Percentiles rank a stretch among this genome's conserved stretches.
Conservation (phyloP, 2,797 vertebrate genomes). For the Oreonectes daqikongensis region DNA sequence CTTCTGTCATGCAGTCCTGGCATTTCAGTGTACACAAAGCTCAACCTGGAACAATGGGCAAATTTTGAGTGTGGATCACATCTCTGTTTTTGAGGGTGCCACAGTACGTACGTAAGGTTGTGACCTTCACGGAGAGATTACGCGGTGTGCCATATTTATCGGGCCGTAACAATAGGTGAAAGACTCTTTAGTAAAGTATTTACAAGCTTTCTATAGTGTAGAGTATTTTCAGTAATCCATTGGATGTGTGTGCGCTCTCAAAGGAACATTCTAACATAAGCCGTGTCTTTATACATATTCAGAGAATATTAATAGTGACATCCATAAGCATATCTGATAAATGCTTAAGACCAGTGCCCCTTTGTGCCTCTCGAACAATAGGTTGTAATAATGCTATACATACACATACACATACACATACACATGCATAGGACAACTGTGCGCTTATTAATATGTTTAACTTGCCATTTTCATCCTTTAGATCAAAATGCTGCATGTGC, state of each 20-base stretch:
- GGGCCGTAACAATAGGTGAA: slow-evolving; percentile 10
- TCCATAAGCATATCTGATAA: slow-evolving; percentile 18
- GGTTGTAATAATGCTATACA: slow-evolving; percentile 6
- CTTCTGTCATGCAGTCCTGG: slow-evolving; percentile 33
- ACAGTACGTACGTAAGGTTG: slow-evolving; percentile 1
- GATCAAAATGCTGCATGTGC: neutral
- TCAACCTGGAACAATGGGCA: slow-evolving; percentile 37
- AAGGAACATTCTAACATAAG: slow-evolving; percentile 29
- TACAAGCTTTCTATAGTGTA: slow-evolving; percentile 14
- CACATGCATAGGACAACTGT: neutral
- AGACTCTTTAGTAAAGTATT: slow-evolving; percentile 29
- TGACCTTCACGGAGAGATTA: slow-evolving; percentile 23
- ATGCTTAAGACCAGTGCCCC: slow-evolving; percentile 17
- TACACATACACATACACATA: slow-evolving; percentile 10
- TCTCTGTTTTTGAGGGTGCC: neutral
- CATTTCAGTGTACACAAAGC: slow-evolving; percentile 18
- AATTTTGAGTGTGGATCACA: slow-evolving; percentile 1
- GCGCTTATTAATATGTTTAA: neutral
- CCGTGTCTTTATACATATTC: slow-evolving; percentile 22
- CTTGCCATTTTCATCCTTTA: slow-evolving; percentile 16
- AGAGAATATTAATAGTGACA: slow-evolving; percentile 23
- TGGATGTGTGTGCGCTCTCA: slow-evolving; percentile 30
- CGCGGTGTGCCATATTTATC: slow-evolving; percentile 20
- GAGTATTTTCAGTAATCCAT: slow-evolving; percentile 24
- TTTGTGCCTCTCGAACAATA: slow-evolving; percentile 11